Base-by-base conservation (phyloP, 2,113 vertebrate species). In the Cephalopterus ornatus region DNA sequence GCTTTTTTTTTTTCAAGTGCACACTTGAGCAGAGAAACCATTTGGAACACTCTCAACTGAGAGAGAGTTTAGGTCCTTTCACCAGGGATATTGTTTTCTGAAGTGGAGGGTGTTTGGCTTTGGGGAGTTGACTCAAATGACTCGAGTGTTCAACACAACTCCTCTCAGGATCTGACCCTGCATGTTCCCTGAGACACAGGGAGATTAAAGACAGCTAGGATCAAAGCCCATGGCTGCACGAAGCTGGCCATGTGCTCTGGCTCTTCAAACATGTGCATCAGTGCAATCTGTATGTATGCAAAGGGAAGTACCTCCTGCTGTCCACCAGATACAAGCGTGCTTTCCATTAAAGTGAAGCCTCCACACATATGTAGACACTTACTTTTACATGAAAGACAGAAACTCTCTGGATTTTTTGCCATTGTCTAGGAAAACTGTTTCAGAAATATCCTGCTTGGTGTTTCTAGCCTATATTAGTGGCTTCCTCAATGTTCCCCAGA, bases 291-390 rank as follows among this genome's bases (percentile, higher is more conserved):
- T 68, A 53, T 89, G 71, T 56, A 42, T 44, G 44, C 49, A 44
- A 77, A 89, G 32, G 81, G 84, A 92, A 95, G 83, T 92, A n/a
- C 47, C 74, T 97, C 92, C 79, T 71, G 53, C 76, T 95, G 85
- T 41, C 79, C 77, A 65, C 87, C 82, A 90, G 47, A 95, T 13
- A 42, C 20, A 63, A 88, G 59, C 0, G 0, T 88, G 58, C 24
- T 92, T 95, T 79, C 76, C 84, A 75, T 94, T 86, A 76, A 41
- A 52, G 21, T 82, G 87, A 91, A 50, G 17, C 52, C 55, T 87
- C 56, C 71, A 59, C 42, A 8, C 61, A 61, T 87, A n/a, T 91
- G 92, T 71, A 81, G 37, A 32, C n/a, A 76, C 19, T 77, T 77
- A 50, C 78, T 44, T 74, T 75, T 68, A 73, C 56, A 81, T 62